Evolutionary conservation across 2,888 invertebrate species (phyloP).

Genomic region (Nomada fucata): DNA sequence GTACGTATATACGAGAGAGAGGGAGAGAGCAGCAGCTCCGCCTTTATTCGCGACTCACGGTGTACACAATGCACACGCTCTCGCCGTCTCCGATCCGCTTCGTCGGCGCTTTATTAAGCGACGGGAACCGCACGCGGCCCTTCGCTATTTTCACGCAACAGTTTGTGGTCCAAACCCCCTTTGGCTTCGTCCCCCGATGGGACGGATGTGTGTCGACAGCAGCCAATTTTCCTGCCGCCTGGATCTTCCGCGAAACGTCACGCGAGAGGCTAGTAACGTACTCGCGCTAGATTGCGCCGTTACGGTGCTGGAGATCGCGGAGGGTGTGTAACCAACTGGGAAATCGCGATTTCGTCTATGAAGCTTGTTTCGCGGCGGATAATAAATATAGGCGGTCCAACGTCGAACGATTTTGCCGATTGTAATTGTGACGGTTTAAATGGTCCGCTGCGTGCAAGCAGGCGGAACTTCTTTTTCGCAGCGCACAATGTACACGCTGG

Average conservation of each 20-base stretch:
- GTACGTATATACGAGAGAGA: conserved; percentile 47
- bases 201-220: conserved; percentile 20
- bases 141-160: conserved; percentile 80
- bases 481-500: no score
- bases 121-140: conserved; percentile 64
- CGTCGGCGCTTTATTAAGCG: conserved; percentile 73
- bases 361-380: background rate
- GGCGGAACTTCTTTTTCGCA: no score
- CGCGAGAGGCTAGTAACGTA: conserved; percentile 1
- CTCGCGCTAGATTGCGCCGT: conserved; percentile 17
- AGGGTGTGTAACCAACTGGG: background rate
- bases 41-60: conserved; percentile 58
- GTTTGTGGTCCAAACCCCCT: conserved; percentile 75
- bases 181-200: conserved; percentile 6
- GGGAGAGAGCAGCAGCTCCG: conserved; percentile 69
- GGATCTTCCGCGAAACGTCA: background rate
- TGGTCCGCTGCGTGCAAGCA: background rate
- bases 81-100: conserved; percentile 11
- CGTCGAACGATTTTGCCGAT: no score
- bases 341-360: background rate
- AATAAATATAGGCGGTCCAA: background rate
- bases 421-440: no score
- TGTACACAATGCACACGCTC: conserved; percentile 29
- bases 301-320: background rate
- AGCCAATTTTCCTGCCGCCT: conserved; percentile 56